Percentiles rank a stretch among this genome's conserved stretches.
Conservation (phyloP, 2,113 vertebrate species). For the Archocentrus centrarchus region DNA sequence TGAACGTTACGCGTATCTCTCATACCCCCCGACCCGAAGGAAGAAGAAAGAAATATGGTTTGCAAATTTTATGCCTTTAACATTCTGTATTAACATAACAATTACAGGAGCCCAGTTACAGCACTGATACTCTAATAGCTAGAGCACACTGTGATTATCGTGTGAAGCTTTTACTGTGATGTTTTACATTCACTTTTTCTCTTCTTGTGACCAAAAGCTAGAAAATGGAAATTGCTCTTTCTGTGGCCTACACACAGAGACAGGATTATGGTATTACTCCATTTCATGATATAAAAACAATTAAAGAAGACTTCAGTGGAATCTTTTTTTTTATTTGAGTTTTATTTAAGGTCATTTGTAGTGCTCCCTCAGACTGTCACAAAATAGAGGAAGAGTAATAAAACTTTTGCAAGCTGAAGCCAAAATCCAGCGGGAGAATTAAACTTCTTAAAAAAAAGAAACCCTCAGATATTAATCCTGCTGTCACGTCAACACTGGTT, state of each 20-base stretch:
- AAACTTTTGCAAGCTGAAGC: background rate
- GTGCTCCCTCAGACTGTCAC: background rate
- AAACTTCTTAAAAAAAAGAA: background rate
- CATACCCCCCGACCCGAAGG: background rate
- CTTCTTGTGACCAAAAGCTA: background rate
- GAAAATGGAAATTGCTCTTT: background rate
- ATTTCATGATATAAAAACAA: background rate
- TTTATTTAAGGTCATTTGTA: slow-evolving; percentile 4
- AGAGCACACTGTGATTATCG: background rate
- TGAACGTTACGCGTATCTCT: background rate
- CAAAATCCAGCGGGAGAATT: background rate
- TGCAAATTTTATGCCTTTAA: slow-evolving; percentile 13
- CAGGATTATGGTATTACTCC: background rate
- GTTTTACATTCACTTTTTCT: background rate
- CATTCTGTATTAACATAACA: background rate
- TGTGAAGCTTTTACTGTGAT: background rate
- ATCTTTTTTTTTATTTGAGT: background rate
- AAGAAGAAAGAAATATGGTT: slow-evolving; percentile 23
- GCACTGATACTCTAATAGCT: background rate
- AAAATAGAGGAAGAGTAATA: slow-evolving; percentile 10
- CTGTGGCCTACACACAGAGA: background rate
- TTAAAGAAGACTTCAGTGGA: slow-evolving; percentile 1
- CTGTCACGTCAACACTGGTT: background rate
- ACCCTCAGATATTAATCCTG: background rate
- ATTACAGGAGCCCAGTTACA: background rate